Evolutionary conservation across 2,797 vertebrate genomes (phyloP).

Genomic region (Lacerta viridis): DNA sequence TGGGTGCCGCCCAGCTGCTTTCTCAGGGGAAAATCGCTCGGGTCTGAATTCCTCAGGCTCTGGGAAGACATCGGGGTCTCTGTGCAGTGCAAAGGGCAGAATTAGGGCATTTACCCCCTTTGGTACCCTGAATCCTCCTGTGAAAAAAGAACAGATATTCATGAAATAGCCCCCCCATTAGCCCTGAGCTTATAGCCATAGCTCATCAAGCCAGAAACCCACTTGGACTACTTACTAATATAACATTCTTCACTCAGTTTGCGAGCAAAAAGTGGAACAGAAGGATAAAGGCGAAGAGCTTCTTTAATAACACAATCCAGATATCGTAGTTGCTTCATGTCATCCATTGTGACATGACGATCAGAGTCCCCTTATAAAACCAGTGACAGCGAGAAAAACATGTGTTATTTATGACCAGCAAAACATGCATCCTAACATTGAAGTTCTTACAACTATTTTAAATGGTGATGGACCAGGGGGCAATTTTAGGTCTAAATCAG

Average conservation of each 20-base stretch:
- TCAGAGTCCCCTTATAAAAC: slow-evolving; percentile 83
- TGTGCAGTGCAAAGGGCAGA: slow-evolving; percentile 88
- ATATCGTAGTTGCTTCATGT: slow-evolving; percentile 92
- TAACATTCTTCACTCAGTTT: slow-evolving; percentile 85
- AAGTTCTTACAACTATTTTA: not conserved
- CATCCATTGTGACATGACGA: slow-evolving; percentile 82
- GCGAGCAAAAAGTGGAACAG: slow-evolving; percentile 92
- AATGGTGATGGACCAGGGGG: not conserved
- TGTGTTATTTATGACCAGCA: not conserved
- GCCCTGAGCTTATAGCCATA: not conserved
- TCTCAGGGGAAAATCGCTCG: slow-evolving; percentile 91
- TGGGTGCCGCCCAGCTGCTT: slow-evolving; percentile 84
- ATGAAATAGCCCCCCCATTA: slow-evolving; percentile 16
- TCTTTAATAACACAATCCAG: slow-evolving; percentile 95
- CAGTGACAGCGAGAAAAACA: not conserved
- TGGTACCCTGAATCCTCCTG: slow-evolving; percentile 87
- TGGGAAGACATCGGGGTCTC: slow-evolving; percentile 89
- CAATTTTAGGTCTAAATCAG: not conserved
- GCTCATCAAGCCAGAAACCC: not conserved
- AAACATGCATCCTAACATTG: not conserved
- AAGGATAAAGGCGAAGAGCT: slow-evolving; percentile 90
- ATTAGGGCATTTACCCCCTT: slow-evolving; percentile 85
- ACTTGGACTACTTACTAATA: slow-evolving; percentile 84
- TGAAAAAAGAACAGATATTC: slow-evolving; percentile 39
- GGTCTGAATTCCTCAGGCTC: slow-evolving; percentile 92